These are phyloP conservation scores for Megalops atlanticus DNA, from an alignment of 2,113 vertebrate genomes.

Conservation along the genomic window DNA sequence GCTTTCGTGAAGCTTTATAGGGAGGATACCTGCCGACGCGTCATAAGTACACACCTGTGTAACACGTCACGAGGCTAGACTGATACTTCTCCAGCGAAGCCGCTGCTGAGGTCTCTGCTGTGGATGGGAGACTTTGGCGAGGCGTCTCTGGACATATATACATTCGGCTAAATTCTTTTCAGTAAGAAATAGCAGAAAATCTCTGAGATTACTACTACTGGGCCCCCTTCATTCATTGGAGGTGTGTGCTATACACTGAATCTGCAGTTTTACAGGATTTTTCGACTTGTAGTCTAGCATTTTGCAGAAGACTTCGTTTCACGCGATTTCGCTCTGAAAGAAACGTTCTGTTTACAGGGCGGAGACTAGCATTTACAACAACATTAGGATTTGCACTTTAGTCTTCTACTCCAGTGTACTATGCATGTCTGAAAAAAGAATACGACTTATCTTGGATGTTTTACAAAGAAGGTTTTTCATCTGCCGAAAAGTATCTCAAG, in stretches of 20 bases:
- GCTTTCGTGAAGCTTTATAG: no score
- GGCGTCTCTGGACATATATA: not conserved
- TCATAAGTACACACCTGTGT: constrained; percentile 32
- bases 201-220: not conserved
- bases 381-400: constrained; percentile 38
- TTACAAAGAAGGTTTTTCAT: constrained; percentile 29
- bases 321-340: constrained; percentile 50
- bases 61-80: constrained; percentile 19
- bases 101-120: not conserved
- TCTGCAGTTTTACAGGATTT: not conserved
- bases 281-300: constrained; percentile 32
- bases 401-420: constrained; percentile 26
- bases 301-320: constrained; percentile 41
- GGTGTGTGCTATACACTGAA: not conserved
- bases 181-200: not conserved
- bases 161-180: not conserved
- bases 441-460: not conserved
- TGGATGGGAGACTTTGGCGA: not conserved
- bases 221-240: not conserved
- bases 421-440: constrained; percentile 19
- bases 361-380: constrained; percentile 56
- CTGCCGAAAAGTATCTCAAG: not conserved
- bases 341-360: constrained; percentile 66
- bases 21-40: constrained; percentile 13
- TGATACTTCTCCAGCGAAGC: not conserved